Conservation (phyloP, 2,113 vertebrate genomes). For the Xiphophorus maculatus region DNA sequence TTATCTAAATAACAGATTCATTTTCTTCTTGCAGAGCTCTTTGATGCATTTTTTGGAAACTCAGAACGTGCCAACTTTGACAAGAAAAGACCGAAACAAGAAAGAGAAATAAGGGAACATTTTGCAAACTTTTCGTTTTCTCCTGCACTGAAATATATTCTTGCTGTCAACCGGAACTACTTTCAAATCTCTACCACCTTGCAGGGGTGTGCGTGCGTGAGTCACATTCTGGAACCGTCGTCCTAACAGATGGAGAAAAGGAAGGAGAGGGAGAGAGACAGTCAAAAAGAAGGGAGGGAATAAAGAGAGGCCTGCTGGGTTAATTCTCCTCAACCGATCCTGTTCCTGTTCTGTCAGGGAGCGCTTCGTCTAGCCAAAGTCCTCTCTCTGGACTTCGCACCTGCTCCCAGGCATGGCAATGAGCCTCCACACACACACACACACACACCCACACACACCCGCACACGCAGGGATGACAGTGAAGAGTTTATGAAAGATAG, state of each 20-base stretch:
- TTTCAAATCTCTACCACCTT: constrained; percentile 39
- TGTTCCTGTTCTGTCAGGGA: constrained; percentile 75
- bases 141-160: constrained; percentile 8
- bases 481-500: constrained; percentile 36
- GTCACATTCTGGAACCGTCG: constrained; percentile 52
- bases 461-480: constrained; percentile 38
- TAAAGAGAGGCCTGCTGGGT: constrained; percentile 62
- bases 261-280: constrained; percentile 36
- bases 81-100: constrained; percentile 4
- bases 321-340: constrained; percentile 79
- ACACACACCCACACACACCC: constrained; percentile 24
- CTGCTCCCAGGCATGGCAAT: constrained; percentile 70
- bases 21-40: background rate
- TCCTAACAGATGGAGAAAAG: constrained; percentile 58
- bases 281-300: constrained; percentile 13
- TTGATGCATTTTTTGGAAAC: background rate
- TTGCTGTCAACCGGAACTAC: constrained; percentile 37
- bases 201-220: constrained; percentile 17
- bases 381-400: constrained; percentile 68
- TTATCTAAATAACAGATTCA: background rate
- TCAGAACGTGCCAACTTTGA: background rate
- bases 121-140: background rate
- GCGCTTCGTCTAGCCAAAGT: constrained; percentile 61
- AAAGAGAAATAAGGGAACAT: background rate
- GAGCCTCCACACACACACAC: constrained; percentile 43